Percentiles rank a stretch among this genome's conserved stretches.
Evolutionary conservation across 1,140 invertebrate genomes (phyloP).

Genomic region (Dreissena polymorpha): DNA sequence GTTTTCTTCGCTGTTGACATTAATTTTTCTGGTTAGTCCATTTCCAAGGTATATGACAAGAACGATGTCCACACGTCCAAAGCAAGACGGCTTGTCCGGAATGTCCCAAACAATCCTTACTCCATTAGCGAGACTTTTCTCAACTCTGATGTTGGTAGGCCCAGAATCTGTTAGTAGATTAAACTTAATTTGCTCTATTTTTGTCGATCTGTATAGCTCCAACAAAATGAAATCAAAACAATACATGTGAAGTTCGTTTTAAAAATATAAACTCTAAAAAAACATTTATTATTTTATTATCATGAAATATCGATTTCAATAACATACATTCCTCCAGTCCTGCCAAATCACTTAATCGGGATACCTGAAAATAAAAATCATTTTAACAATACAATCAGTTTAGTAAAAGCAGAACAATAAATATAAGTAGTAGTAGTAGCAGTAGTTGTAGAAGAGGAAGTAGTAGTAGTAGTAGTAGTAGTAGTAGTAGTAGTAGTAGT

Average conservation of each 20-base stretch:
- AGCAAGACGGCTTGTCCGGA: slow-evolving; percentile 33
- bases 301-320: too few species aligned
- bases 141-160: slow-evolving; percentile 41
- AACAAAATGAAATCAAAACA: too few species aligned
- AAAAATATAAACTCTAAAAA: too few species aligned
- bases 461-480: slow-evolving; percentile 2
- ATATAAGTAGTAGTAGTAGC: slow-evolving; percentile 2
- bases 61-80: slow-evolving; percentile 8
- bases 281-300: too few species aligned
- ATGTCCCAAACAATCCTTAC: slow-evolving; percentile 31
- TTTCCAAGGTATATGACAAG: background rate
- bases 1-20: slow-evolving; percentile 18
- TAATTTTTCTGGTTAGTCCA: slow-evolving; percentile 3
- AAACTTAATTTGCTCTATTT: background rate
- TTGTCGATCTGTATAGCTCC: too few species aligned
- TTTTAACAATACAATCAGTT: too few species aligned
- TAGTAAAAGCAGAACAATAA: background rate
- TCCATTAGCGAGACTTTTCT: slow-evolving; percentile 23
- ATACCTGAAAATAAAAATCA: too few species aligned
- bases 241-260: too few species aligned
- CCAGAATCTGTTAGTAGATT: slow-evolving; percentile 32
- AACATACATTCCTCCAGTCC: too few species aligned
- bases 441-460: background rate
- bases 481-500: background rate
- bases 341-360: too few species aligned